These are phyloP conservation scores for Heliconius himera DNA, from an alignment of 1,140 invertebrate genomes.

Conservation along the genomic window DNA sequence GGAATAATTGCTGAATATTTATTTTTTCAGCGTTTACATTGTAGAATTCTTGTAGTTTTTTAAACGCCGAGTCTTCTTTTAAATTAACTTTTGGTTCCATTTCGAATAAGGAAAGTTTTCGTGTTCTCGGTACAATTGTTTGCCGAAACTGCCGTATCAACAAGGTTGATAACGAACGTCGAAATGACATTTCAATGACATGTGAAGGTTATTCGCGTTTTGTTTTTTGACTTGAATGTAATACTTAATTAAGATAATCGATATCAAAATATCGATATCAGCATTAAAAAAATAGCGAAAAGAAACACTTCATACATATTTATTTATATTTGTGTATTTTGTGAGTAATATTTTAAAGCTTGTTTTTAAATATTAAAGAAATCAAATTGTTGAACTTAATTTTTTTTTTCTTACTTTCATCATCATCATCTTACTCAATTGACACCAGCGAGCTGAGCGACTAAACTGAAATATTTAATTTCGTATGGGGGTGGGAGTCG, in stretches of 20 bases:
- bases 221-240: slow-evolving; percentile 43
- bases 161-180: slow-evolving; percentile 69
- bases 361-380: no score
- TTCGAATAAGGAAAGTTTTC: slow-evolving; percentile 52
- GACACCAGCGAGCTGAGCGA: no score
- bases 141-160: slow-evolving; percentile 58
- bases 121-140: slow-evolving; percentile 42
- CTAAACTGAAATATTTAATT: no score
- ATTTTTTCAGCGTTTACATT: slow-evolving; percentile 85
- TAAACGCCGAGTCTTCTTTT: slow-evolving; percentile 85
- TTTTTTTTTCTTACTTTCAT: no score
- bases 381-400: no score
- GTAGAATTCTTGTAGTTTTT: slow-evolving; percentile 88
- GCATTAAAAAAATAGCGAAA: no score
- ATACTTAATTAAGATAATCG: background rate
- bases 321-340: no score
- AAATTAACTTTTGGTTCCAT: slow-evolving; percentile 80
- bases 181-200: slow-evolving; percentile 77
- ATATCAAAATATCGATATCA: slow-evolving; percentile 18
- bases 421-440: no score
- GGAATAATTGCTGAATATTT: slow-evolving; percentile 89
- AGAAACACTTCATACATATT: no score
- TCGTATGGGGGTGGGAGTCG: no score
- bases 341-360: no score
- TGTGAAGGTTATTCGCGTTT: slow-evolving; percentile 76